Conservation (phyloP, 1,140 invertebrate genomes). For the Drosophila kohkoa region DNA sequence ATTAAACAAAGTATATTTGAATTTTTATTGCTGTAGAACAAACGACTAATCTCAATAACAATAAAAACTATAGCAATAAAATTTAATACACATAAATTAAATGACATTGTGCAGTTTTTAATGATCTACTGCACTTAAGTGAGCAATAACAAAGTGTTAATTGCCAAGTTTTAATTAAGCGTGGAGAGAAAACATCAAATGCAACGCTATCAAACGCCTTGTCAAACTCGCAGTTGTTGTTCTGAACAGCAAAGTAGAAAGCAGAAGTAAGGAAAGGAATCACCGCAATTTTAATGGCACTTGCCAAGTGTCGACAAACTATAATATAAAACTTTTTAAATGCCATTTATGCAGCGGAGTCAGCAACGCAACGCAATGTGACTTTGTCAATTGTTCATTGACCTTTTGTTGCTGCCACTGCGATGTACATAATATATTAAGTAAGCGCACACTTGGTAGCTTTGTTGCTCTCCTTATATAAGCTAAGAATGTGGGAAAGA, state of each 20-base stretch:
- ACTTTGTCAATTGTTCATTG: conserved; percentile 73
- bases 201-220: conserved; percentile 14
- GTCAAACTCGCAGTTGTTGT: background rate
- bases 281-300: conserved; percentile 53
- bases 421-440: conserved; percentile 4
- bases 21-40: too few relatives aligned
- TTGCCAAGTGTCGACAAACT: conserved; percentile 59
- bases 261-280: conserved; percentile 34
- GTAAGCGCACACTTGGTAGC: background rate
- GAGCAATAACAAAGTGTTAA: conserved; percentile 4
- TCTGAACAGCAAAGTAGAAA: background rate
- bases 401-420: conserved; percentile 64
- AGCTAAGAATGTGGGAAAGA: background rate
- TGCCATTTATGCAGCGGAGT: conserved; percentile 52
- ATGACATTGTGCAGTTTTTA: too few relatives aligned
- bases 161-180: conserved; percentile 58
- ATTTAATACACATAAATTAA: too few relatives aligned
- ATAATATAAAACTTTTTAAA: conserved; percentile 73
- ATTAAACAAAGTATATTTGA: too few relatives aligned
- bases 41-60: too few relatives aligned
- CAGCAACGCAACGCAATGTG: conserved; percentile 24
- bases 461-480: background rate
- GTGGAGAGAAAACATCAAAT: conserved; percentile 18
- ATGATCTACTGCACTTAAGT: background rate
- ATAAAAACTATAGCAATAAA: too few relatives aligned